Evolutionary conservation across 1,140 invertebrate species (phyloP).

Genomic region (Fopius arisanus): DNA sequence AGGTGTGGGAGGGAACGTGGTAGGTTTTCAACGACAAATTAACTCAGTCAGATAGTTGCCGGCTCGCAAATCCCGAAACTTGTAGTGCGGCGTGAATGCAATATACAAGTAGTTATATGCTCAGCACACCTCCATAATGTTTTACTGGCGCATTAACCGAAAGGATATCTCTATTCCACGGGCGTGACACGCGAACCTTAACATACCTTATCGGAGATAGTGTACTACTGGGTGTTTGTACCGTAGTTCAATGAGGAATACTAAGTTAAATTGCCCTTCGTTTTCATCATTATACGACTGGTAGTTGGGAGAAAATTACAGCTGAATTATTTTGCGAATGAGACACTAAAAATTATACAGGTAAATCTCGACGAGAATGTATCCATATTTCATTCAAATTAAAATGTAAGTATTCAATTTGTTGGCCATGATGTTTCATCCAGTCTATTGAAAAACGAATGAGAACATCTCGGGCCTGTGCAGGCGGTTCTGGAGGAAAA

Average conservation of each 20-base stretch:
- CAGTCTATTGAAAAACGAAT: background rate
- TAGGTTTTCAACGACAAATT: slow-evolving; percentile 38
- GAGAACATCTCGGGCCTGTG: background rate
- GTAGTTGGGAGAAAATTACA: background rate
- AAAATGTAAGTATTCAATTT: background rate
- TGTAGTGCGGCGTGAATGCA: slow-evolving; percentile 1
- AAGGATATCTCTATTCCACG: slow-evolving; percentile 49
- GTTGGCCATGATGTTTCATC: no score
- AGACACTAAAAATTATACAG: background rate
- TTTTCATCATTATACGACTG: background rate
- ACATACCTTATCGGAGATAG: slow-evolving; percentile 27
- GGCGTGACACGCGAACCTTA: slow-evolving; percentile 43
- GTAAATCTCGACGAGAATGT: no score
- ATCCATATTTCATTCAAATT: background rate
- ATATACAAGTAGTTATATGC: slow-evolving; percentile 12
- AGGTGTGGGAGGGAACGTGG: background rate
- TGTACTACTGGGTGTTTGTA: slow-evolving; percentile 15
- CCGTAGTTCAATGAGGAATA: slow-evolving; percentile 25
- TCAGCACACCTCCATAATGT: slow-evolving; percentile 6
- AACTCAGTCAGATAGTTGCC: slow-evolving; percentile 35
- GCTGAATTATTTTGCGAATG: background rate
- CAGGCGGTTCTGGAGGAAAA: background rate
- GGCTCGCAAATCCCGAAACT: background rate
- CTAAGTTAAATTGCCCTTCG: slow-evolving; percentile 25
- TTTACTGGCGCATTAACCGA: slow-evolving; percentile 40